Base-by-base conservation (phyloP, 1,140 invertebrate genomes). In the Copidosoma floridanum region DNA sequence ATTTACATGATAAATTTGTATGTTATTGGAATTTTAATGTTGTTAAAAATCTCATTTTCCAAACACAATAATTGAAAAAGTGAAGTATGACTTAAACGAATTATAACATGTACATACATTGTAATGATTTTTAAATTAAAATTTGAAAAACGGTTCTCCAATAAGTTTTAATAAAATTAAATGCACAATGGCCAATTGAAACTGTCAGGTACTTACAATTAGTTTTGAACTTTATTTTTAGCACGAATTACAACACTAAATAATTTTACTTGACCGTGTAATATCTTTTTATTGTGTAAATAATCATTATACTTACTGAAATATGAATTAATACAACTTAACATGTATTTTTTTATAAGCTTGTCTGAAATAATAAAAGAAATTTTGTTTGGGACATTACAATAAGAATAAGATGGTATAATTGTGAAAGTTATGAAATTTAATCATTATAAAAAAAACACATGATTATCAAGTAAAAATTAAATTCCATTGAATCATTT, bases 401-500 rank as follows among this genome's bases (percentile, higher is more conserved):
- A n/a, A n/a, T n/a, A n/a, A n/a, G n/a, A n/a, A n/a, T n/a, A n/a
- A n/a, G n/a, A n/a, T n/a, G n/a, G n/a, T n/a, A n/a, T n/a, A n/a
- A n/a, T n/a, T n/a, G n/a, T n/a, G n/a, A n/a, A n/a, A n/a, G n/a
- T n/a, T n/a, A n/a, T n/a, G n/a, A n/a, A n/a, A n/a, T n/a, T n/a
- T n/a, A n/a, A n/a, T n/a, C n/a, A 64, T 37, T 21, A 41, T 37
- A 57, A 57, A 60, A 32, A 38, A 61, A 40, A 63, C 50, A 29
- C 43, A 16, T 55, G 44, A 16, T 57, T 40, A 32, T 55, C 55
- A 52, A 51, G 48, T 59, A 37, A 46, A 64, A 55, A 58, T 56
- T 67, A 64, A 62, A 64, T 62, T 60, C 46, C 61, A 63, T 63
- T 43, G 61, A 59, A 61, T 60, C 32, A 67, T 51, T 63, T 65